Percentiles rank a stretch among this genome's conserved stretches.
Evolutionary conservation across 2,797 vertebrate genomes (phyloP).

Genomic region (Periparus ater): DNA sequence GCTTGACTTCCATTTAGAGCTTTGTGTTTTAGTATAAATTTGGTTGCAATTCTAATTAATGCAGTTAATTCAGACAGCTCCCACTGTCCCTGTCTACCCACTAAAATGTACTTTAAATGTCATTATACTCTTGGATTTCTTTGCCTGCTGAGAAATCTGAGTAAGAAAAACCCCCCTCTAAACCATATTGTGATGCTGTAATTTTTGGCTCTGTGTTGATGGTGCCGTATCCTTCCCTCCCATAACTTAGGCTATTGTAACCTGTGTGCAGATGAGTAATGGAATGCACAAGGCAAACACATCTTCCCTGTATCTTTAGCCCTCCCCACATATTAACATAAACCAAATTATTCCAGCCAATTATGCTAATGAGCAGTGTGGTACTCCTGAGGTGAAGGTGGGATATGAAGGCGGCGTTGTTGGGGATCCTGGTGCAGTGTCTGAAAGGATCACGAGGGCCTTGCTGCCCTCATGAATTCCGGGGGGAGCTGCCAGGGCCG

Average conservation of each 20-base stretch:
- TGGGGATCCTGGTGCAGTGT: neutral
- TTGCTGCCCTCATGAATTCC: accelerated
- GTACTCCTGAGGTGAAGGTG: neutral
- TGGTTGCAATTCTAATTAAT: neutral
- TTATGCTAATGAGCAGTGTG: neutral
- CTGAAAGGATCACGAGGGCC: accelerated
- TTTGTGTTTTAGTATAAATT: neutral
- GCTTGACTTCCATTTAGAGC: neutral
- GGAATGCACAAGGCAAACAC: neutral
- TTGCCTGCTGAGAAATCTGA: neutral
- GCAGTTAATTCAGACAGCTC: neutral
- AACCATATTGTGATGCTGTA: neutral
- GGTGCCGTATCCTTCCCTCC: neutral
- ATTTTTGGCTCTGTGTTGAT: neutral
- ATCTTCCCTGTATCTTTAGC: neutral
- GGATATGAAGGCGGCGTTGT: neutral
- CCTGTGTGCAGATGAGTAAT: neutral
- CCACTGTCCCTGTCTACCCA: neutral
- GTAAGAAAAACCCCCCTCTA: neutral
- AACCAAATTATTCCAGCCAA: neutral
- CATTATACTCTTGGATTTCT: neutral
- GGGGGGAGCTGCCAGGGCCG: neutral
- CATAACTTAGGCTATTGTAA: neutral
- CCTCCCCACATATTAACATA: neutral
- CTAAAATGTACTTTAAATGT: neutral